Evolutionary conservation across 2,113 vertebrate species (phyloP).

Genomic region (Prietella phreatophila): DNA sequence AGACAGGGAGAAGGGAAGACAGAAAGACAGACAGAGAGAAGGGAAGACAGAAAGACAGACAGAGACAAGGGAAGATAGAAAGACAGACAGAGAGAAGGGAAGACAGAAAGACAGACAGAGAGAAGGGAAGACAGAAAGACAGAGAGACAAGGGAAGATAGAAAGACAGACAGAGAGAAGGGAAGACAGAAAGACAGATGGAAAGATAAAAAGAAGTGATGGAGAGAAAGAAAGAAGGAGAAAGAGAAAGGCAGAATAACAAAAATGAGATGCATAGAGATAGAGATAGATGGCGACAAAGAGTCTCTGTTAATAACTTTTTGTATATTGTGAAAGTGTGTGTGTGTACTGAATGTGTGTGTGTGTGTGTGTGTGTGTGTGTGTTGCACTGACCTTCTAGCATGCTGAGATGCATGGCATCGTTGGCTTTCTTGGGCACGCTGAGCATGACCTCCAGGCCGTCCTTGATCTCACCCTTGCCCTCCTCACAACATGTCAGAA

Average conservation of each 20-base stretch:
- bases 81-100: neutral
- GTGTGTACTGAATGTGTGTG: neutral
- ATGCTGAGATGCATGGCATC: slow-evolving; percentile 99
- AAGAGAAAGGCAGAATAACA: neutral
- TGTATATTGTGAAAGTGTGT: neutral
- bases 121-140: neutral
- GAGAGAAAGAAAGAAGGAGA: neutral
- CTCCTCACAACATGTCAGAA: slow-evolving; percentile 96
- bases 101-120: neutral
- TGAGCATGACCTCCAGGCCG: slow-evolving; percentile 97
- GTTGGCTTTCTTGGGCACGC: slow-evolving; percentile 96
- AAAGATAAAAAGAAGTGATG: neutral
- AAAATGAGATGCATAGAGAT: neutral
- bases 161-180: neutral
- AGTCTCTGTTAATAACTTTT: neutral
- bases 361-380: neutral
- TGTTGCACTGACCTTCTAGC: slow-evolving; percentile 84
- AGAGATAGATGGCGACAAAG: neutral
- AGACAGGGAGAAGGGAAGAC: neutral
- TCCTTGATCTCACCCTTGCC: slow-evolving; percentile 99
- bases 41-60: neutral
- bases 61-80: neutral
- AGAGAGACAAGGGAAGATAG: neutral
- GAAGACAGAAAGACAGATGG: too few relatives aligned
- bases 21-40: neutral